Conservation (phyloP, 2,888 invertebrate species). For the Drosophila mettleri region DNA sequence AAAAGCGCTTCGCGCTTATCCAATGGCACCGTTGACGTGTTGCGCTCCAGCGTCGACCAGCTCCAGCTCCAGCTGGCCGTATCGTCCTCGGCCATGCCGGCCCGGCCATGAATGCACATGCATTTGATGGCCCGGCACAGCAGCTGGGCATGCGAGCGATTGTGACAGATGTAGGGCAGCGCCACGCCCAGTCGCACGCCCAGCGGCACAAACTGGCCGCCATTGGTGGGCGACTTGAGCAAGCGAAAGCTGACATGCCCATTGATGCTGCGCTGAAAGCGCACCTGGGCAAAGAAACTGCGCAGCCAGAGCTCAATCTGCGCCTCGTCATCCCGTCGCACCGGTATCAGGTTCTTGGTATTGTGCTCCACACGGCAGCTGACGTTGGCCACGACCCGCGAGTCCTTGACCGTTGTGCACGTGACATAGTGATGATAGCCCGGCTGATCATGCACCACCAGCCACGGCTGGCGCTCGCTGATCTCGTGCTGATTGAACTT, state of each 20-base stretch:
- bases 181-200: constrained; percentile 92
- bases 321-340: constrained; percentile 85
- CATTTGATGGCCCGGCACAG: constrained; percentile 86
- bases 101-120: constrained; percentile 87
- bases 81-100: constrained; percentile 81
- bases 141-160: constrained; percentile 88
- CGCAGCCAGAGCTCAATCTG: constrained; percentile 89
- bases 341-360: constrained; percentile 89
- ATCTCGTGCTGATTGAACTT: constrained; percentile 89
- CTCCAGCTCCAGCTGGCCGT: constrained; percentile 65
- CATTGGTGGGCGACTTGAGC: constrained; percentile 87
- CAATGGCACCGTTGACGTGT: constrained; percentile 85
- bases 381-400: constrained; percentile 92
- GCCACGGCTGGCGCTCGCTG: constrained; percentile 91
- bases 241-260: constrained; percentile 93
- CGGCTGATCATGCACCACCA: constrained; percentile 91
- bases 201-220: constrained; percentile 87
- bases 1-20: constrained; percentile 93
- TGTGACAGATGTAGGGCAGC: constrained; percentile 92
- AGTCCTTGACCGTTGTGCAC: constrained; percentile 93
- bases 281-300: constrained; percentile 89
- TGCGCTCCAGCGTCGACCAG: constrained; percentile 81
- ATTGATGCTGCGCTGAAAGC: constrained; percentile 89
- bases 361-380: constrained; percentile 90
- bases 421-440: constrained; percentile 89